Base-by-base conservation (phyloP, 2,888 invertebrate genomes). In the Ceratothoa steindachneri region DNA sequence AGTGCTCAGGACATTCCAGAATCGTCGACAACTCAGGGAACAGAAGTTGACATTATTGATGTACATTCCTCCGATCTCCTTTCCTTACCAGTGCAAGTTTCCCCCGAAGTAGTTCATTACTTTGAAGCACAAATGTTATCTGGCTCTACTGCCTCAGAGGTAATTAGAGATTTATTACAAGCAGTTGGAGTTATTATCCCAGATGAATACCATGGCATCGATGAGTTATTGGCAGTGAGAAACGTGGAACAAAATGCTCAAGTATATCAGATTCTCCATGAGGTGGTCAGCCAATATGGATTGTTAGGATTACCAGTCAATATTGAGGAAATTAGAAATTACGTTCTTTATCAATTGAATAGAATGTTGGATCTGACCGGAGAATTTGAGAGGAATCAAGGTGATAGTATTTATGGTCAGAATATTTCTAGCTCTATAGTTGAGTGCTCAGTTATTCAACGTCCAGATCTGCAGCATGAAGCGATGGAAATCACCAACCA, bases 21-120 rank as follows among this genome's bases (percentile, higher is more conserved):
- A 51, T 30, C 55, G n/a, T 30, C 52, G 30, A 52, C 30, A 24
- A 60, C 67, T 29, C 70, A 73, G 27, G 77, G 67, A 67, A 74
- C 78, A 22, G 80, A 77, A 41, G 77, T 72, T 67, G 80, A 79
- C 55, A 24, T 79, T 24, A 79, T 71, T 68, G 78, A 80, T 51
- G 22, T 77, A 24, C 80, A 79, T 41, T 75, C 75, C 51, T 65
- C 72, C 15, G 80, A 77, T 60, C 60, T 60, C 27, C 12, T 24
- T 60, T 60, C n/a, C 27, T 60, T 60, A 60, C 24, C 60, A 24
- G 60, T 22, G 24, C 60, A 60, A 60, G 22, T 24, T 22, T 15
- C n/a, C 24, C 22, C 24, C 12, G 60, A 60, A 7, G 22, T 60
- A 12, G 12, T 22, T 60, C 60, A 60, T 2, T 60, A 24, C 60